phyloP scores from a whole-genome alignment of 2,888 invertebrate genomes.

The Ecdyonurus torrentis region DNA sequence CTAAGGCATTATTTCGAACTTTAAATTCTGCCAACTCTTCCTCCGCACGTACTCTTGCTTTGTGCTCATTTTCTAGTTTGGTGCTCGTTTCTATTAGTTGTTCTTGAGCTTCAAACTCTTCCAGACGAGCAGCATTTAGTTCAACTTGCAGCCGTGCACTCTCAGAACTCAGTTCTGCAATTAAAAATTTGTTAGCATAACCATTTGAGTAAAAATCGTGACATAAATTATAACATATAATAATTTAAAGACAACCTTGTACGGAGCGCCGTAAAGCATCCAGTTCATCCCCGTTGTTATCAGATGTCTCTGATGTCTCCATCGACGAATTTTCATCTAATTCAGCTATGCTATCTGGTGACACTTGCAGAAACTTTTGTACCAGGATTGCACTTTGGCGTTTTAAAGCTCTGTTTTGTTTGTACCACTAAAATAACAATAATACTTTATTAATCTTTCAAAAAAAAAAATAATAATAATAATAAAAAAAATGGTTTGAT shows the following conservation, averaged over 20 bases:
- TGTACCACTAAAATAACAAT: constrained; percentile 43
- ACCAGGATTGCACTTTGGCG: constrained; percentile 45
- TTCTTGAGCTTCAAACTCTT: constrained; percentile 56
- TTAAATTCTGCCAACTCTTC: constrained; percentile 23
- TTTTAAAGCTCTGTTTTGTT: constrained; percentile 54
- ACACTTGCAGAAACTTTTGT: constrained; percentile 37
- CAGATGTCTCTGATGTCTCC: constrained; percentile 27
- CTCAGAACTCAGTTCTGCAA: constrained; percentile 39
- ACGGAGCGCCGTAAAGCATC: constrained; percentile 51
- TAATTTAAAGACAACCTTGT: too few species aligned
- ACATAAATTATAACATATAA: too few species aligned
- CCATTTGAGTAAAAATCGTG: too few species aligned
- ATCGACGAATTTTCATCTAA: constrained; percentile 27
- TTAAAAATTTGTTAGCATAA: background rate
- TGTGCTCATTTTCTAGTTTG: constrained; percentile 34
- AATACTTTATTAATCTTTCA: background rate
- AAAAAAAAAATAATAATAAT: background rate
- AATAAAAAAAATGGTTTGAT: background rate
- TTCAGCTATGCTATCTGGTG: constrained; percentile 27
- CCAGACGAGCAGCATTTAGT: constrained; percentile 40
- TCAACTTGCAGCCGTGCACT: constrained; percentile 49
- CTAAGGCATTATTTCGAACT: constrained; percentile 38
- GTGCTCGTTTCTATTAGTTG: constrained; percentile 34
- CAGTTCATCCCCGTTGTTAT: constrained; percentile 37
- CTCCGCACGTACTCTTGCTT: constrained; percentile 12